Percentiles rank a stretch among this genome's conserved stretches.
phyloP scores from a whole-genome alignment of 2,113 vertebrate genomes.

The Erythrocercus mccallii region DNA sequence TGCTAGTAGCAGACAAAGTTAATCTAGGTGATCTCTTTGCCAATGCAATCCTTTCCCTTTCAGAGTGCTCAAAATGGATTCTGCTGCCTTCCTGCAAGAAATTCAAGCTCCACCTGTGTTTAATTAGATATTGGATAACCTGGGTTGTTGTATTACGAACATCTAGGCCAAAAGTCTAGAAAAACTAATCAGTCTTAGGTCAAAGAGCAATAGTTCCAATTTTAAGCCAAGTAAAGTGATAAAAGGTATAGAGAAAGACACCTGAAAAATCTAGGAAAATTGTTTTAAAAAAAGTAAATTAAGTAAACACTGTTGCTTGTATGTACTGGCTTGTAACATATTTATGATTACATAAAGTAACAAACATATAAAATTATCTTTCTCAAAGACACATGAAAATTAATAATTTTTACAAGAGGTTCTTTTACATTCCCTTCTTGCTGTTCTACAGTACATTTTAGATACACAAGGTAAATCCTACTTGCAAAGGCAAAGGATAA shows the following conservation, averaged over 20 bases:
- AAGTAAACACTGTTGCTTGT: not conserved
- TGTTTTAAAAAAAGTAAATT: not conserved
- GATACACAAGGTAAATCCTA: not conserved
- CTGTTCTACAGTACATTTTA: not conserved
- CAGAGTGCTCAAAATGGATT: constrained; percentile 17
- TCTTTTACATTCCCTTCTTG: not conserved
- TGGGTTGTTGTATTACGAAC: constrained; percentile 39
- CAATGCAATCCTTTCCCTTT: not conserved
- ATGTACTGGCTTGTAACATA: not conserved
- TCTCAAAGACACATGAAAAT: not conserved
- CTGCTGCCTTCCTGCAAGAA: not conserved
- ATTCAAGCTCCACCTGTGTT: constrained; percentile 46
- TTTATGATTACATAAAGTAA: not conserved
- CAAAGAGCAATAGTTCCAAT: constrained; percentile 22
- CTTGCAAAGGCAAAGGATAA: not conserved
- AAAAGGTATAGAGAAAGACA: not conserved
- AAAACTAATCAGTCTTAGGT: constrained; percentile 38
- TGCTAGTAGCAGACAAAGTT: not conserved
- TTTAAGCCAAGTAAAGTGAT: constrained; percentile 28
- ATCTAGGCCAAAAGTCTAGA: constrained; percentile 44
- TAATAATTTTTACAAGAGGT: not conserved
- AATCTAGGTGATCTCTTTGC: not conserved
- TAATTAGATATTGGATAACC: constrained; percentile 60
- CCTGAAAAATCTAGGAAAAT: not conserved
- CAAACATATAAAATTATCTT: not conserved